Percentiles rank a stretch among this genome's conserved stretches.
These are phyloP conservation scores for Ictidomys tridecemlineatus DNA, from an alignment of 2,113 vertebrate genomes.

Conservation along the genomic window DNA sequence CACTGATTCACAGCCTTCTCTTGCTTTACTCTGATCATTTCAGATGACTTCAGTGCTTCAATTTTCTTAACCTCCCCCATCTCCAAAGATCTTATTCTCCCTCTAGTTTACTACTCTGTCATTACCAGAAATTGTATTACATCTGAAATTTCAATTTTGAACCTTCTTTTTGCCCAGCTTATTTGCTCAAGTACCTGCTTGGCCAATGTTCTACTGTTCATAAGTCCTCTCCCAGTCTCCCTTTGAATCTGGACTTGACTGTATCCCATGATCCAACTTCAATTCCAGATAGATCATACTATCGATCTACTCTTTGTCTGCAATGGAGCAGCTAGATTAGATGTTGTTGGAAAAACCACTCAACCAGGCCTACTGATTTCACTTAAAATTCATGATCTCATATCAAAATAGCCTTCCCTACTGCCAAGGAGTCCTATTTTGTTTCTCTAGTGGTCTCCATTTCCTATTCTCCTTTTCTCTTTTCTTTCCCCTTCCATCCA, in stretches of 20 bases:
- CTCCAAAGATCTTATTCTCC: constrained; percentile 24
- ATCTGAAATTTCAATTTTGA: background rate
- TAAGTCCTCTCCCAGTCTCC: background rate
- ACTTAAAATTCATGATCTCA: constrained; percentile 32
- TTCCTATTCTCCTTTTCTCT: constrained; percentile 4
- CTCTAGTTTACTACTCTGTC: background rate
- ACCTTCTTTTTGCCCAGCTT: background rate
- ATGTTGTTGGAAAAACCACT: background rate
- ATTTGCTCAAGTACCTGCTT: background rate
- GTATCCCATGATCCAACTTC: background rate
- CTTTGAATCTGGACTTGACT: background rate
- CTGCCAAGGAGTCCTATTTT: background rate
- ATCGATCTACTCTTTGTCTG: background rate
- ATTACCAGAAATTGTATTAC: background rate
- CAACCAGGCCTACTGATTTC: background rate
- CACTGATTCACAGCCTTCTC: background rate
- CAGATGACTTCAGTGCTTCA: background rate
- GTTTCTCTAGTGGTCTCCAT: background rate
- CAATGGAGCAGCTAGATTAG: background rate
- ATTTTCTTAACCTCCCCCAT: background rate
- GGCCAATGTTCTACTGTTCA: background rate
- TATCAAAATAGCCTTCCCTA: background rate
- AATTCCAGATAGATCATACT: constrained; percentile 16
- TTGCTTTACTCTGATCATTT: background rate
- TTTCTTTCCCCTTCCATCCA: background rate